Evolutionary conservation across 2,797 vertebrate genomes (phyloP), one percentile per base, ranked within the genome.

Genomic region (Chromis chromis): DNA sequence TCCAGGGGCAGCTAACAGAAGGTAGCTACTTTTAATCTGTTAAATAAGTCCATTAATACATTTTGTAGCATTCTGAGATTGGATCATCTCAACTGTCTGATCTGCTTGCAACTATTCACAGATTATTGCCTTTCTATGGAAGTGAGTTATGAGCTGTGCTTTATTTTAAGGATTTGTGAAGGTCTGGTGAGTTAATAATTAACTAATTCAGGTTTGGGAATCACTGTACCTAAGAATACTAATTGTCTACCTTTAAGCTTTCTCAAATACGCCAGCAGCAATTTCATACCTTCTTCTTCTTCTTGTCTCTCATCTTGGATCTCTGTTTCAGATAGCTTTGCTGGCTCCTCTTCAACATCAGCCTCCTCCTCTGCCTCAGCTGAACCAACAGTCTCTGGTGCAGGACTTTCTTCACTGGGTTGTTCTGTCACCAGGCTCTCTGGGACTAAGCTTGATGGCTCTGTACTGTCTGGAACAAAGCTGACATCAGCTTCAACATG

Each of bases 221-320:
- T 31, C 4, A 19, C 7, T 56, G 11, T 17, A 39, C 60, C 39
- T 42, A 11, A 21, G 12, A 70, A 49, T 22, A 21, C 10, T 21
- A 22, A 22, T 5, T 1, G 33, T 46, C 16, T 3, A n/a, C 44
- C 16, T 46, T 48, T 9, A 48, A 48, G 54, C 25, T 46, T 17
- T 24, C 49, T 55, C 33, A 66, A 48, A 57, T 4, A 5, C 31
- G 48, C 8, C 50, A 67, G 22, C 9, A 53, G 25, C 39, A 17
- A 59, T 27, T 19, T 0, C 65, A 70, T 87, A 94, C 93, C 94
- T 91, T 88, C 88, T 52, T 85, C 86, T 25, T 79, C 85, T 31
- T 31, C 31, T 31, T 25, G 25, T 62, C 54, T 61, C 54, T 83
- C 78, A n/a, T 85, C 69, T 33, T 75, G 71, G 13, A 62, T 52